Conservation (phyloP, 2,797 vertebrate species). For the Galaxias olidus region DNA sequence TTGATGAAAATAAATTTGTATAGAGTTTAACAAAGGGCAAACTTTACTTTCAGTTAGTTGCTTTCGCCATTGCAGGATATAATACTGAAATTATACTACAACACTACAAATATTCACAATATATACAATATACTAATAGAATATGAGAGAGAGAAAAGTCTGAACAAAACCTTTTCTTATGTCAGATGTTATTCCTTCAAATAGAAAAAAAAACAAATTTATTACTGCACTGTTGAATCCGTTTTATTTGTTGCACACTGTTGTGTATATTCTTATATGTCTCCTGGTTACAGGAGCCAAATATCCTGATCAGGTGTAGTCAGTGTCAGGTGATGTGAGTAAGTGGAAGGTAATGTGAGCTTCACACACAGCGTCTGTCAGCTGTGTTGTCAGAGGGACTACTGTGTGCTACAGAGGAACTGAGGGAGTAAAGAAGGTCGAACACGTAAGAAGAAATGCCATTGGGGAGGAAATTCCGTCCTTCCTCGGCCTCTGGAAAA, state of each 20-base stretch:
- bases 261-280: slow-evolving; percentile 51
- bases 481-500: slow-evolving; percentile 75
- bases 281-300: slow-evolving; percentile 57
- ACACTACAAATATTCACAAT: too few relatives aligned
- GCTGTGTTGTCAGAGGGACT: slow-evolving; percentile 28
- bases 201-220: too few relatives aligned
- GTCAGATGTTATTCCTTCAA: too few relatives aligned
- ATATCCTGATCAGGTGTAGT: slow-evolving; percentile 58
- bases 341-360: slow-evolving; percentile 30
- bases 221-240: not conserved
- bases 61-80: too few relatives aligned
- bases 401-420: slow-evolving; percentile 6
- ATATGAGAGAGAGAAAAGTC: too few relatives aligned
- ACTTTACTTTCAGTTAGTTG: too few relatives aligned
- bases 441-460: slow-evolving; percentile 45
- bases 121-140: too few relatives aligned
- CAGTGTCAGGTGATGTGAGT: slow-evolving; percentile 66
- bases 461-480: slow-evolving; percentile 57
- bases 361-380: slow-evolving; percentile 21
- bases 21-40: too few relatives aligned
- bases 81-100: too few relatives aligned
- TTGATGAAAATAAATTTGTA: too few relatives aligned
- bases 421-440: too few relatives aligned
- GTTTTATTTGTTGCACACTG: slow-evolving; percentile 8
- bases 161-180: too few relatives aligned